Evolutionary conservation across 2,797 vertebrate genomes (phyloP).

Genomic region (Sebastes dallii): DNA sequence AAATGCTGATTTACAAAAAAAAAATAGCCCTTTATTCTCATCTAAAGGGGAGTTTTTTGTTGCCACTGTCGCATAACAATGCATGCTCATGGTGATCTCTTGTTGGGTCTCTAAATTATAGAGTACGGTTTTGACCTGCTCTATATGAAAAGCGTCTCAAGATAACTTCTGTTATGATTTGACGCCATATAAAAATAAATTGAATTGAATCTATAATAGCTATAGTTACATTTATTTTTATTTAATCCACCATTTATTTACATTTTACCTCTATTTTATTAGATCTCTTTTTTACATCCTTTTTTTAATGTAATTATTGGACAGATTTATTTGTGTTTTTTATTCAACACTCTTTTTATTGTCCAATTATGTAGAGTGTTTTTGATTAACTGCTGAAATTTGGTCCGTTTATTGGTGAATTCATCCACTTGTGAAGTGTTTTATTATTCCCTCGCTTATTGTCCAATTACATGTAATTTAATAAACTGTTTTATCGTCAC

Average conservation of each 20-base stretch:
- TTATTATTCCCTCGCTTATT: not conserved
- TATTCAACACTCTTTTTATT: not conserved
- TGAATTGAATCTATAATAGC: not conserved
- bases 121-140: no score
- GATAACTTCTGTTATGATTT: no score
- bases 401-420: not conserved
- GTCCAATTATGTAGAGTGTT: not conserved
- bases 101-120: no score
- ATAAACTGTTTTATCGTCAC: not conserved
- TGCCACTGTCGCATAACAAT: no score
- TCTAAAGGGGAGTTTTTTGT: not conserved
- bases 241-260: not conserved
- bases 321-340: not conserved
- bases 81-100: no score
- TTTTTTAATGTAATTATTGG: not conserved
- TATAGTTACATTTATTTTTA: not conserved
- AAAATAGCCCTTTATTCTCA: not conserved
- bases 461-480: not conserved
- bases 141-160: no score
- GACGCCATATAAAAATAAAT: no score
- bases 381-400: not conserved
- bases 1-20: not conserved
- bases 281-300: not conserved
- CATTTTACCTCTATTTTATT: not conserved
- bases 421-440: not conserved